These are phyloP conservation scores for Micropoecilia bifurca DNA, from an alignment of 2,797 vertebrate genomes.

Conservation along the genomic window DNA sequence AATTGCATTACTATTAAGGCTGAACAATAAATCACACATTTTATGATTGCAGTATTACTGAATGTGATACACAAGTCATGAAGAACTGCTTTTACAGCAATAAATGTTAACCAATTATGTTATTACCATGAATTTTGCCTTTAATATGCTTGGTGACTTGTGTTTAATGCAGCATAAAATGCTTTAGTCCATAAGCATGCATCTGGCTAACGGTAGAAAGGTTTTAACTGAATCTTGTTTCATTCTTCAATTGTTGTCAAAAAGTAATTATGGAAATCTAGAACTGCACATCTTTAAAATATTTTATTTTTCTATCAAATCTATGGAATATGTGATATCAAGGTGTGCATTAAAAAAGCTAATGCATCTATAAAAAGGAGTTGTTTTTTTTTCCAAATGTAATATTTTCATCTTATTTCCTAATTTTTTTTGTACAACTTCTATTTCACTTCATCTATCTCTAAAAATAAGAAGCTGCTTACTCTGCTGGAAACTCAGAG, in stretches of 20 bases:
- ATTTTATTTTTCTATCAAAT: not conserved
- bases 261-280: not conserved
- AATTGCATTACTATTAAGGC: not conserved
- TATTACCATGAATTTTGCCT: not conserved
- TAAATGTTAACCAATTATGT: not conserved
- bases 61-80: not conserved
- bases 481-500: slow-evolving; percentile 6
- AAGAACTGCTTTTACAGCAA: not conserved
- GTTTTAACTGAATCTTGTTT: not conserved
- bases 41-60: not conserved
- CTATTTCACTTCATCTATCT: not conserved
- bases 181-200: not conserved
- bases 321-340: not conserved
- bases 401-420: not conserved
- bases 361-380: not conserved
- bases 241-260: not conserved
- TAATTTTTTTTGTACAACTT: not conserved
- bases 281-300: not conserved
- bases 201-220: not conserved
- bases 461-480: slow-evolving; percentile 10
- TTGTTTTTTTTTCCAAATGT: not conserved
- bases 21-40: not conserved
- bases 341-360: not conserved
- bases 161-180: not conserved
- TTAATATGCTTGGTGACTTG: not conserved